These are phyloP conservation scores for Tachycineta bicolor DNA, from an alignment of 2,113 vertebrate genomes.

Conservation along the genomic window DNA sequence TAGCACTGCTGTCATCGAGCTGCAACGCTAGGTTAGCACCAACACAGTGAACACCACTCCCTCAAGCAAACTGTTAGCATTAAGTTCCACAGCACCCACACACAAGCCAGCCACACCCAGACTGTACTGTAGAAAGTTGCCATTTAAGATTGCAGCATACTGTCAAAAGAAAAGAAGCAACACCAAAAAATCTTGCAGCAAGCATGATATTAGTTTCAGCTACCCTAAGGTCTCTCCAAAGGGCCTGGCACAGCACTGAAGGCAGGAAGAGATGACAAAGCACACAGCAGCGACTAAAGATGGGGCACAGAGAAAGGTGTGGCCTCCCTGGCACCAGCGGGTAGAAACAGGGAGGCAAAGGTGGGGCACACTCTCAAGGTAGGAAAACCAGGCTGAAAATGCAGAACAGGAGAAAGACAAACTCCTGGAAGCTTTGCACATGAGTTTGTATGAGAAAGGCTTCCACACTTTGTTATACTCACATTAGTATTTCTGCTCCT, in stretches of 20 bases:
- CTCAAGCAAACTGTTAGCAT: not conserved
- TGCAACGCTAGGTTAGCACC: not conserved
- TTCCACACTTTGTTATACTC: not conserved
- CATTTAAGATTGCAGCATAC: not conserved
- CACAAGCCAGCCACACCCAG: not conserved
- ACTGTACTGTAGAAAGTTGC: not conserved
- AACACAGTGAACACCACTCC: not conserved
- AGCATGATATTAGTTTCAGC: not conserved
- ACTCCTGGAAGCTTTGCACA: not conserved
- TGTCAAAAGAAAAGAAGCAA: not conserved
- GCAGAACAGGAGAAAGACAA: not conserved
- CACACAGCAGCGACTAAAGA: not conserved
- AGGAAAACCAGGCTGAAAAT: not conserved
- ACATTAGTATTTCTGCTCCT: conserved; percentile 13
- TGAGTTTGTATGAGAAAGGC: not conserved
- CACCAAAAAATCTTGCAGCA: not conserved
- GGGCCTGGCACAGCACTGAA: not conserved
- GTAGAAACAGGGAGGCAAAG: not conserved
- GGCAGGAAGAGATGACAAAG: not conserved
- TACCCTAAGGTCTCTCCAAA: not conserved
- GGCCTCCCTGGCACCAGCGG: not conserved
- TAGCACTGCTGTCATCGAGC: not conserved
- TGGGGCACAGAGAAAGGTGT: not conserved
- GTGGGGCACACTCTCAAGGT: not conserved
- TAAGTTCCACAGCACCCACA: not conserved